Percentiles rank a stretch among this genome's conserved stretches.
These are phyloP conservation scores for Cyaniris semiargus DNA, from an alignment of 2,888 invertebrate genomes.

Conservation along the genomic window DNA sequence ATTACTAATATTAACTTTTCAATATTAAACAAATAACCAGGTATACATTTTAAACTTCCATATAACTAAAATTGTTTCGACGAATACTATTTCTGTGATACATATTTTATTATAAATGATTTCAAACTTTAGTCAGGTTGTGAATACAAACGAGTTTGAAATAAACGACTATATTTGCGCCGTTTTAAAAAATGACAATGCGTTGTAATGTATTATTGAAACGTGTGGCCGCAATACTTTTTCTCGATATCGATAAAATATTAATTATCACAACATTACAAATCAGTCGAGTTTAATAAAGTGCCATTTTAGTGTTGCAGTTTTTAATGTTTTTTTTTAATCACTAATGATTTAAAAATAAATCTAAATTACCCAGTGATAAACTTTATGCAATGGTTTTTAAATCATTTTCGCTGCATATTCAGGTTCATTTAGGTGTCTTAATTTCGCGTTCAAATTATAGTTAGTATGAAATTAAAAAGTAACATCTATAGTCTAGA, in stretches of 20 bases:
- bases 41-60: background rate
- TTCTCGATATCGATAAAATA: background rate
- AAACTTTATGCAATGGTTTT: background rate
- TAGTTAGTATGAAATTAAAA: background rate
- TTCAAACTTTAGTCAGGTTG: background rate
- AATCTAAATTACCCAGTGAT: background rate
- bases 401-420: background rate
- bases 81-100: background rate
- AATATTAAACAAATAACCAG: background rate
- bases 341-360: too few relatives aligned
- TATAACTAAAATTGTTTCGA: background rate
- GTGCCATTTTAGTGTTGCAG: background rate
- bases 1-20: background rate
- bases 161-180: background rate
- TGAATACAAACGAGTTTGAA: background rate
- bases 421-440: too few relatives aligned
- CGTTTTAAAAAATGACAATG: background rate
- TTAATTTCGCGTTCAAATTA: background rate
- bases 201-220: background rate
- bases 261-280: background rate
- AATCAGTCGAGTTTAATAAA: background rate
- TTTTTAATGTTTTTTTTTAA: background rate
- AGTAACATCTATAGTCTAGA: background rate
- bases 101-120: background rate
- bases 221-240: background rate